phyloP scores from a whole-genome alignment of 1,140 invertebrate species.

The Leptinotarsa defecta region DNA sequence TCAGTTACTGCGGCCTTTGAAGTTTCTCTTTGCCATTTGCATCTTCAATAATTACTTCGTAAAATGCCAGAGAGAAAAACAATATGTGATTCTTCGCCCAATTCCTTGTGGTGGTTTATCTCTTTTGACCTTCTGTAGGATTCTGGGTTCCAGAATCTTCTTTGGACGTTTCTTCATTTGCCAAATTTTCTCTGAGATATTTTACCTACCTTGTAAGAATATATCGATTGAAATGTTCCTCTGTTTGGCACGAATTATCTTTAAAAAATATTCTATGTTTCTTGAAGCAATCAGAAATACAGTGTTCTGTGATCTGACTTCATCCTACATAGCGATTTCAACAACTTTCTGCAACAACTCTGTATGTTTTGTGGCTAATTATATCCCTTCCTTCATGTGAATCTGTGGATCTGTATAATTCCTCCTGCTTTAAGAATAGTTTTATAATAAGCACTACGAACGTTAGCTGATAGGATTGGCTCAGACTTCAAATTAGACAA shows the following conservation, averaged over 20 bases:
- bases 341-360: conserved; percentile 77
- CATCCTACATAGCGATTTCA: conserved; percentile 86
- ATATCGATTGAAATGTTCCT: conserved; percentile 79
- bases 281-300: conserved; percentile 85
- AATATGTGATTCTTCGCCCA: too few species aligned
- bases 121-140: too few species aligned
- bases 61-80: too few species aligned
- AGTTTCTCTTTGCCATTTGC: too few species aligned
- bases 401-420: conserved; percentile 83
- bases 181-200: conserved; percentile 85
- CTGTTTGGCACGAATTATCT: conserved; percentile 77
- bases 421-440: conserved; percentile 77
- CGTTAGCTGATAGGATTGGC: conserved; percentile 79
- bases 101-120: too few species aligned
- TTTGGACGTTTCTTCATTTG: conserved; percentile 73
- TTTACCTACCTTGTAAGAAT: conserved; percentile 83
- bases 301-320: conserved; percentile 89
- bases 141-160: conserved; percentile 69
- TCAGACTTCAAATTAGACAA: conserved; percentile 67
- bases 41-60: too few species aligned
- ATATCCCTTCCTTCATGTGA: conserved; percentile 92
- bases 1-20: too few species aligned
- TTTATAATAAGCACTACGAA: conserved; percentile 84
- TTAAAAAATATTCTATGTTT: conserved; percentile 84
- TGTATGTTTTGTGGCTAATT: conserved; percentile 75